Evolutionary conservation across 2,113 vertebrate species (phyloP).

Genomic region (Ceuthmochares aereus): DNA sequence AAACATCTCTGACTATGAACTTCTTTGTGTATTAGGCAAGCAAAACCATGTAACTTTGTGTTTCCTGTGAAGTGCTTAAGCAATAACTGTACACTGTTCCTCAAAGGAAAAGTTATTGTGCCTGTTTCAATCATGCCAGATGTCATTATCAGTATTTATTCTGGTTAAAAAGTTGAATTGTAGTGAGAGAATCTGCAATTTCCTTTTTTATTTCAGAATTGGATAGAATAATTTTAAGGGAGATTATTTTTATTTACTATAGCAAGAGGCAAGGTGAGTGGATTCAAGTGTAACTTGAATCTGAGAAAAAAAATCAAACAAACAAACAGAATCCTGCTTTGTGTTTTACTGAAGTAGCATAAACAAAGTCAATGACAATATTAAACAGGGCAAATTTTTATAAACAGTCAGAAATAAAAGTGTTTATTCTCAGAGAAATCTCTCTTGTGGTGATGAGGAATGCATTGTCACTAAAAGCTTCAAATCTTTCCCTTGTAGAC

Average conservation of each 20-base stretch:
- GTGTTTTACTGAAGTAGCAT: background rate
- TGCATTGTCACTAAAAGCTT: background rate
- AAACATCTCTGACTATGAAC: background rate
- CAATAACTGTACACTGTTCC: slow-evolving; percentile 39
- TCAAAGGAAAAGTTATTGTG: background rate
- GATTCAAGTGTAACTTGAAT: background rate
- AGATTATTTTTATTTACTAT: background rate
- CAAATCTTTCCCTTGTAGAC: background rate
- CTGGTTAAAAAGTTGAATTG: background rate
- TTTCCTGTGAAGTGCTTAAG: slow-evolving; percentile 27
- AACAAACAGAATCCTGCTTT: background rate
- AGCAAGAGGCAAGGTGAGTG: background rate
- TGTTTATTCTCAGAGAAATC: background rate
- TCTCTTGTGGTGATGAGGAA: background rate
- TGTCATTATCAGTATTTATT: background rate
- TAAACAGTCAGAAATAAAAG: background rate
- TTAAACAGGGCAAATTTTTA: background rate
- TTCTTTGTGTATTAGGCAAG: slow-evolving; percentile 50
- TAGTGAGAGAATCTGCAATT: background rate
- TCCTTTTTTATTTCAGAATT: background rate
- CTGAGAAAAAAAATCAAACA: background rate
- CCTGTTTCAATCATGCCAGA: background rate
- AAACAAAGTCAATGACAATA: background rate
- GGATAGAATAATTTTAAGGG: background rate
- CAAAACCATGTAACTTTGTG: background rate